Evolutionary conservation across 2,888 invertebrate genomes (phyloP).

Genomic region (Panopea generosa): DNA sequence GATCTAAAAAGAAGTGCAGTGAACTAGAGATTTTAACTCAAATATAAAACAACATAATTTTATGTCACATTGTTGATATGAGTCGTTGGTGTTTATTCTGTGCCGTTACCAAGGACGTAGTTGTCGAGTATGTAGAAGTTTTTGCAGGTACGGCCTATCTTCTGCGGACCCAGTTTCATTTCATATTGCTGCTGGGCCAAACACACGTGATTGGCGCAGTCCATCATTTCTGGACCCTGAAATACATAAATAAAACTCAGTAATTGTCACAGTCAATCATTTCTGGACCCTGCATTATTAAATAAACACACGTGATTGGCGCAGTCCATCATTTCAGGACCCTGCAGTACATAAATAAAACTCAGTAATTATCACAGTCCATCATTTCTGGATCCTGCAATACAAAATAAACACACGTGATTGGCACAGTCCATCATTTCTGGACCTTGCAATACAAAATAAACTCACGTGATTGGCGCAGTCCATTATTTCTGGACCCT

Average conservation of each 20-base stretch:
- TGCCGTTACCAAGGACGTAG: constrained; percentile 34
- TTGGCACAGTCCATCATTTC: constrained; percentile 61
- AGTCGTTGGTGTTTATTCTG: constrained; percentile 12
- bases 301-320: too few relatives aligned
- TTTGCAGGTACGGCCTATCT: constrained; percentile 53
- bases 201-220: constrained; percentile 59
- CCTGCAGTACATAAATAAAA: neutral
- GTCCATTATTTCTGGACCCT: too few relatives aligned
- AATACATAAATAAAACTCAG: constrained; percentile 3
- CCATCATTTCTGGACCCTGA: constrained; percentile 49
- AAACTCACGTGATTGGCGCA: too few relatives aligned
- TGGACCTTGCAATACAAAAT: constrained; percentile 20
- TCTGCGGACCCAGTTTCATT: constrained; percentile 48
- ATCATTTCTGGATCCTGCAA: too few relatives aligned
- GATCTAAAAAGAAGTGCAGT: too few relatives aligned
- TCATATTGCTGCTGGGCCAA: constrained; percentile 44
- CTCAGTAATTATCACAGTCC: too few relatives aligned
- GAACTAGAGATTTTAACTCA: too few relatives aligned
- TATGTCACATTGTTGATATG: too few relatives aligned
- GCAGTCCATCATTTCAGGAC: too few relatives aligned
- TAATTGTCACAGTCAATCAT: too few relatives aligned
- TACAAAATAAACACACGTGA: constrained; percentile 54
- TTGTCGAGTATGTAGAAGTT: constrained; percentile 45
- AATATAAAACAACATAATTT: too few relatives aligned
- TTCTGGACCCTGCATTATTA: too few relatives aligned